Percentiles rank a stretch among this genome's conserved stretches.
Conservation (phyloP, 2,888 invertebrate genomes). For the Baronia brevicornis region DNA sequence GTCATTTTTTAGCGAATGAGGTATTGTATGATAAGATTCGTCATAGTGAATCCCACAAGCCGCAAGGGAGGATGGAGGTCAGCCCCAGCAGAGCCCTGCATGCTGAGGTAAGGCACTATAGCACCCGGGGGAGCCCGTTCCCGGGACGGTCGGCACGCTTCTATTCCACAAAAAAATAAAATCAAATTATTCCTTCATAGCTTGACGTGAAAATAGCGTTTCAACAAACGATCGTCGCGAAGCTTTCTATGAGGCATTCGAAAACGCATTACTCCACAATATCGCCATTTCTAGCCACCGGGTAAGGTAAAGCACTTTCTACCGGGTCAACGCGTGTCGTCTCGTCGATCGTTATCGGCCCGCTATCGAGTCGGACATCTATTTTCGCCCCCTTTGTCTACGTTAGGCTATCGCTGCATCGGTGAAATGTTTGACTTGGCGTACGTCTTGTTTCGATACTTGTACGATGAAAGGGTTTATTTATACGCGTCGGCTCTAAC, state of each 20-base stretch:
- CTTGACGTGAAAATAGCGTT: too few relatives aligned
- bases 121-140: too few relatives aligned
- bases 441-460: constrained; percentile 18
- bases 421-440: constrained; percentile 33
- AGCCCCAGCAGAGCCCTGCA: too few relatives aligned
- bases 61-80: too few relatives aligned
- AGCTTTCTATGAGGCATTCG: constrained; percentile 10
- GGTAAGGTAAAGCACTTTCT: constrained; percentile 34
- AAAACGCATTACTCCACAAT: constrained; percentile 11
- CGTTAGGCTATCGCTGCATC: constrained; percentile 38
- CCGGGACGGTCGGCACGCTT: too few relatives aligned
- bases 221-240: too few relatives aligned
- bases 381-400: constrained; percentile 48
- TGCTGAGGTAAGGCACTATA: too few relatives aligned
- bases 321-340: constrained; percentile 43
- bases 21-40: too few relatives aligned
- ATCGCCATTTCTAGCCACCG: constrained; percentile 21
- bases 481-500: not conserved
- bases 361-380: constrained; percentile 40
- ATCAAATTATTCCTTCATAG: constrained; percentile 4
- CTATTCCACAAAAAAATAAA: too few relatives aligned
- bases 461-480: constrained; percentile 21
- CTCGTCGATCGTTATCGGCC: constrained; percentile 37
- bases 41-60: too few relatives aligned
- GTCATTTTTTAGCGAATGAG: too few relatives aligned